These are phyloP conservation scores for Marronus borbonicus DNA, from an alignment of 2,888 invertebrate genomes.

Conservation along the genomic window DNA sequence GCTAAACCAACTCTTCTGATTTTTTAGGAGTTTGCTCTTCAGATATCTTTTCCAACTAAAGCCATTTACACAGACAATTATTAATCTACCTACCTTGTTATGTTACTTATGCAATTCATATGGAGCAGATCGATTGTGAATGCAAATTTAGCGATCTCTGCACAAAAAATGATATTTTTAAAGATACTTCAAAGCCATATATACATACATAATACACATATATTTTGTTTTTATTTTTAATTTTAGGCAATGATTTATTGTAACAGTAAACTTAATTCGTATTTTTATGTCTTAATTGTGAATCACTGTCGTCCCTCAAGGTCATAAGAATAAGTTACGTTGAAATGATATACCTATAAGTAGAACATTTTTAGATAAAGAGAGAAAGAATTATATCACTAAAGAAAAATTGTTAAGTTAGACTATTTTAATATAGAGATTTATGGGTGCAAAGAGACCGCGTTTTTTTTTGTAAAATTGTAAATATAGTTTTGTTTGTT, in stretches of 20 bases:
- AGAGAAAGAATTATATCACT: constrained; percentile 8
- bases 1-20: no score
- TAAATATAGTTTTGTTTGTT: constrained; percentile 41
- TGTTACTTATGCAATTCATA: no score
- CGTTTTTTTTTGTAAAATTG: constrained; percentile 36
- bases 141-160: no score
- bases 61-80: no score
- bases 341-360: not conserved
- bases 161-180: no score
- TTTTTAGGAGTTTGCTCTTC: no score
- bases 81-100: no score
- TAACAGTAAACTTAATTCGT: constrained; percentile 2
- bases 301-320: not conserved
- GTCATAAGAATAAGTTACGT: not conserved
- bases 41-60: no score
- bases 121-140: no score
- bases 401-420: constrained; percentile 30
- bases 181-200: no score
- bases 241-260: constrained; percentile 29
- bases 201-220: not conserved
- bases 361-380: not conserved
- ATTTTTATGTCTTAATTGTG: constrained; percentile 6
- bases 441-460: constrained; percentile 13
- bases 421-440: constrained; percentile 32
- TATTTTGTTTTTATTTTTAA: constrained; percentile 12